Base-by-base conservation (phyloP, 2,113 vertebrate genomes). In the Elgaria multicarinata region DNA sequence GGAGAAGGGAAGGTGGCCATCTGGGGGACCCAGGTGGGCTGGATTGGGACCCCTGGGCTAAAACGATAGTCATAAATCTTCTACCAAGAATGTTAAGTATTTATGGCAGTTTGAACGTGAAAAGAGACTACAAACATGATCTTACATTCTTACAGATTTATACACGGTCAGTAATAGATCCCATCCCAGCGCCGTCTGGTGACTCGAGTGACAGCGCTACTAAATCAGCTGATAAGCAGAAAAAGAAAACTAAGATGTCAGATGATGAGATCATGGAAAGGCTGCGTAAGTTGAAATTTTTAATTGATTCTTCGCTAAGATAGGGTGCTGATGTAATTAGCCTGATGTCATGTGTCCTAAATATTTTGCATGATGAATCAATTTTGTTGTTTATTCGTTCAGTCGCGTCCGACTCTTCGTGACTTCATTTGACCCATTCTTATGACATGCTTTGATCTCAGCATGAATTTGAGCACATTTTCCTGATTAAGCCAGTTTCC, bases 231-330 rank as follows among this genome's bases (percentile, higher is more conserved):
- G 99, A 99, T 83, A 98, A 98, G 93, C 98, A 98, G 97, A 99
- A 98, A 84, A 99, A 98, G 98, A 99, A 99, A 96, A 97, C 98
- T 89, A 99, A 99, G 95, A 99, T 99, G 99, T 98, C 98, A 0
- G 99, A 99, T 82, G 98, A 99, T 93, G 99, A 99, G 95, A 99
- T 99, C 94, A 99, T 99, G 98, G 99, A 99, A 93, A 99, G 98
- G 97, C 97, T 99, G 94, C 98, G 99, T 99, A 97, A 93, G 98
- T 97, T 95, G 64, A 92, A 89, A 36, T 67, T 72, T 86, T 92
- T 13, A 74, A 33, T 42, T 31, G 42, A 31, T 4, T 1, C 44
- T 53, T 81, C 9, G 90, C 24, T 4, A 12, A 24, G 39, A 3
- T 62, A 22, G 58, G 58, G 5, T 42, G 82, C 55, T 18, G 36